These are phyloP conservation scores for Epinephelus lanceolatus DNA, from an alignment of 2,113 vertebrate genomes.

Conservation along the genomic window DNA sequence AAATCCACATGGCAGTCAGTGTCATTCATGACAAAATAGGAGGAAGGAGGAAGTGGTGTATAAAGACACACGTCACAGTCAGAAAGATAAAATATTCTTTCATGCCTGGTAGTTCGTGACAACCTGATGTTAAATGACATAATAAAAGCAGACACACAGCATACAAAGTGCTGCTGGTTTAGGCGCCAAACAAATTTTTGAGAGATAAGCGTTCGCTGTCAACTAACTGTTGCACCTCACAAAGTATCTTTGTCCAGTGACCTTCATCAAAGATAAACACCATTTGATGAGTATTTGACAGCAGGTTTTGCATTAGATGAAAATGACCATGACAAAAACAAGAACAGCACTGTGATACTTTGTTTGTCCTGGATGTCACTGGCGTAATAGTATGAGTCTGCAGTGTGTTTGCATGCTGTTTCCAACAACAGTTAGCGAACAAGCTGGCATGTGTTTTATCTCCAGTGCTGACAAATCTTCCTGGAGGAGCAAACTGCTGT, in stretches of 20 bases:
- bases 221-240: background rate
- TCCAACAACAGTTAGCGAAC: background rate
- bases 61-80: too few relatives aligned
- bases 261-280: background rate
- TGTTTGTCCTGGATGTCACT: background rate
- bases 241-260: background rate
- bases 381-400: background rate
- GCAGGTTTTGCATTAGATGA: conserved; percentile 51
- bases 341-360: rapidly evolving
- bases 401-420: conserved; percentile 12
- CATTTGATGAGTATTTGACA: conserved; percentile 15
- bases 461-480: background rate
- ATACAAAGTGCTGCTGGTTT: background rate
- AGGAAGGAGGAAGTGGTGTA: too few relatives aligned
- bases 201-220: background rate
- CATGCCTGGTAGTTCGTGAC: background rate
- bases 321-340: background rate
- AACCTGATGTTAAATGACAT: background rate
- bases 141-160: background rate
- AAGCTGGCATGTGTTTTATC: background rate
- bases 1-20: too few relatives aligned
- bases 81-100: too few relatives aligned
- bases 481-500: background rate
- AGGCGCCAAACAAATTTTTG: background rate
- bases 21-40: too few relatives aligned